phyloP scores from a whole-genome alignment of 2,797 vertebrate species.

The Sebastes alutus region DNA sequence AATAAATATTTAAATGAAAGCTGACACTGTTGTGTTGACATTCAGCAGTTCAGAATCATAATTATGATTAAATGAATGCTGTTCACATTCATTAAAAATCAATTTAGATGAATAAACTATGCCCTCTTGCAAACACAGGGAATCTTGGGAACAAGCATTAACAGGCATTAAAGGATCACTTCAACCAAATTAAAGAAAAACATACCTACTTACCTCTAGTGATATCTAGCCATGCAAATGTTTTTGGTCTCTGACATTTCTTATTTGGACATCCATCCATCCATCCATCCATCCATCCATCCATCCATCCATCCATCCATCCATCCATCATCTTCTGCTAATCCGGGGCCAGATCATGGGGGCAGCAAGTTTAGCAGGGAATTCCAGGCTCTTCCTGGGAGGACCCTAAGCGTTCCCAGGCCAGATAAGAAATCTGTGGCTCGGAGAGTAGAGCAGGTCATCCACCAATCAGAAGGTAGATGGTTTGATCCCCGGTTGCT shows the following conservation, averaged over 20 bases:
- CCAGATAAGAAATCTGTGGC: too few relatives aligned
- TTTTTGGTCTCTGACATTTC: neutral
- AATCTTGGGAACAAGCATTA: neutral
- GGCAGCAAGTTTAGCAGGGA: too few relatives aligned
- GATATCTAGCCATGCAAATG: neutral
- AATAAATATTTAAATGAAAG: slow-evolving; percentile 21
- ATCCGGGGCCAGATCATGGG: too few relatives aligned
- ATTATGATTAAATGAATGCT: slow-evolving; percentile 42
- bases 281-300: too few relatives aligned
- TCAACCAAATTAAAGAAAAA: neutral
- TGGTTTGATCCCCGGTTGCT: too few relatives aligned
- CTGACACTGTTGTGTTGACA: slow-evolving; percentile 16
- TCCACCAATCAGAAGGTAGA: too few relatives aligned
- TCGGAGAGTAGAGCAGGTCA: too few relatives aligned
- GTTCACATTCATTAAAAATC: slow-evolving; percentile 24
- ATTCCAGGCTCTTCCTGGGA: too few relatives aligned
- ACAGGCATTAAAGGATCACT: neutral
- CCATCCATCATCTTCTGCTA: too few relatives aligned
- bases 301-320: too few relatives aligned
- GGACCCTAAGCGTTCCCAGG: too few relatives aligned
- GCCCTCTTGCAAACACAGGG: neutral
- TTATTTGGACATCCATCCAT: neutral
- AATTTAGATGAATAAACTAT: neutral
- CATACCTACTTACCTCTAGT: neutral
- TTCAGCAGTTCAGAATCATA: slow-evolving; percentile 21